phyloP scores from a whole-genome alignment of 2,888 invertebrate genomes.

The Macrosoma leucophasiata region DNA sequence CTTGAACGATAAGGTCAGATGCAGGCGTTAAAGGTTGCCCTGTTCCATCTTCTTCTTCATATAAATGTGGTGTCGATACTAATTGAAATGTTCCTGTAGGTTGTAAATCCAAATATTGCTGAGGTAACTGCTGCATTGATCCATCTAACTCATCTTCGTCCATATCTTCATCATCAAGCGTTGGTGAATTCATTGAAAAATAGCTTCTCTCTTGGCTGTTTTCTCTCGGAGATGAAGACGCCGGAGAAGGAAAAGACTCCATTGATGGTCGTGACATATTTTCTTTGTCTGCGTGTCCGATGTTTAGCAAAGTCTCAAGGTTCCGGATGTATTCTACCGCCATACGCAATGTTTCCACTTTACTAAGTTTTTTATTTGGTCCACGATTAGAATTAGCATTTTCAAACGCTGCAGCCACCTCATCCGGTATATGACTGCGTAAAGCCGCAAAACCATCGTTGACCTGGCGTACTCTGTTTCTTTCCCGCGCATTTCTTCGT shows the following conservation, averaged over 20 bases:
- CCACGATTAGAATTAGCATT: slow-evolving; percentile 79
- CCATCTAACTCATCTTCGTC: slow-evolving; percentile 66
- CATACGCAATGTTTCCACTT: slow-evolving; percentile 92
- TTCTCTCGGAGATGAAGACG: slow-evolving; percentile 67
- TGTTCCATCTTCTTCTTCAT: slow-evolving; percentile 78
- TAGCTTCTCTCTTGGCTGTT: slow-evolving; percentile 73
- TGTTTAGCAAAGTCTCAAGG: slow-evolving; percentile 83
- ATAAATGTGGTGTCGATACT: slow-evolving; percentile 72
- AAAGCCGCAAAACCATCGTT: slow-evolving; percentile 94
- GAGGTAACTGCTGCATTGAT: slow-evolving; percentile 57
- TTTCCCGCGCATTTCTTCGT: slow-evolving; percentile 92
- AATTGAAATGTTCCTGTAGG: slow-evolving; percentile 79
- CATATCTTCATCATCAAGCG: slow-evolving; percentile 60
- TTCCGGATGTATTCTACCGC: slow-evolving; percentile 93
- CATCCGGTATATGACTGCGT: slow-evolving; percentile 89
- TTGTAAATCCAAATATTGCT: slow-evolving; percentile 77
- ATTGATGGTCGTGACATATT: slow-evolving; percentile 54
- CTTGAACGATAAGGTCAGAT: slow-evolving; percentile 63
- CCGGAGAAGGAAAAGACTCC: slow-evolving; percentile 70
- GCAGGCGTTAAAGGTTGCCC: slow-evolving; percentile 72
- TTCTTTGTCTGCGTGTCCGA: slow-evolving; percentile 77
- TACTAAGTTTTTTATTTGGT: slow-evolving; percentile 85
- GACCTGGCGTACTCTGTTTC: slow-evolving; percentile 94
- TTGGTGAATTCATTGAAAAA: slow-evolving; percentile 60
- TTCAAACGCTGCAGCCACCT: slow-evolving; percentile 83